These are phyloP conservation scores for Zootermopsis nevadensis DNA, from an alignment of 2,888 invertebrate species.

Conservation along the genomic window DNA sequence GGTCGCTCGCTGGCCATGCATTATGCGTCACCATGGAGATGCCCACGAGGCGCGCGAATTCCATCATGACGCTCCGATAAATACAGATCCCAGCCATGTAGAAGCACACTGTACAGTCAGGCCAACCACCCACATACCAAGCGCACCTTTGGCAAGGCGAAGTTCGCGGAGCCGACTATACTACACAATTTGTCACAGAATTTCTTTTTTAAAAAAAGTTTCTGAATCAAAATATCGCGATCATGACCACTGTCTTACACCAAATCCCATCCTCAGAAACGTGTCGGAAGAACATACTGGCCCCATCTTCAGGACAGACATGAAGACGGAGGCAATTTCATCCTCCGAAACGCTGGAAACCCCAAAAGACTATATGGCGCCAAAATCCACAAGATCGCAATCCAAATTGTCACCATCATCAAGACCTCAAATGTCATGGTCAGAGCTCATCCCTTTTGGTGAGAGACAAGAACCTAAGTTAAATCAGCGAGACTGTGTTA, in stretches of 20 bases:
- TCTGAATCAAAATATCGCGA: not conserved
- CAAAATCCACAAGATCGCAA: no score
- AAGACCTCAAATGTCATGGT: no score
- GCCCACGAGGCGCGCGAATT: constrained; percentile 45
- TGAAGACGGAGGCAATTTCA: no score
- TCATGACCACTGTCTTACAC: not conserved
- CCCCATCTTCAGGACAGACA: no score
- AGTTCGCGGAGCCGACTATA: not conserved
- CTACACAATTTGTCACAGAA: no score
- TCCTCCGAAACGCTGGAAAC: no score
- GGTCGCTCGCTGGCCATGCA: constrained; percentile 48
- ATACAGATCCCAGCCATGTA: constrained; percentile 44
- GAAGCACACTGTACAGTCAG: not conserved
- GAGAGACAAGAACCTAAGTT: no score
- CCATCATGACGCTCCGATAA: constrained; percentile 50
- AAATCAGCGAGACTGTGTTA: no score
- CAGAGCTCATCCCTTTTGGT: no score
- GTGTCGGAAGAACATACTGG: not conserved
- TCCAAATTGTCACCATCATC: no score
- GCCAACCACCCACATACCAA: constrained; percentile 34
- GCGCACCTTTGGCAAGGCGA: constrained; percentile 24
- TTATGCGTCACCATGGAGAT: constrained; percentile 48
- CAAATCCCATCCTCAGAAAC: not conserved
- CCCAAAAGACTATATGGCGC: no score
- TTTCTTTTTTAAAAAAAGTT: no score